Evolutionary conservation across 92 coral and sea anemone species (phyloP), one percentile per base, ranked within the genome.

Genomic region (Palythoa grandiflora): DNA sequence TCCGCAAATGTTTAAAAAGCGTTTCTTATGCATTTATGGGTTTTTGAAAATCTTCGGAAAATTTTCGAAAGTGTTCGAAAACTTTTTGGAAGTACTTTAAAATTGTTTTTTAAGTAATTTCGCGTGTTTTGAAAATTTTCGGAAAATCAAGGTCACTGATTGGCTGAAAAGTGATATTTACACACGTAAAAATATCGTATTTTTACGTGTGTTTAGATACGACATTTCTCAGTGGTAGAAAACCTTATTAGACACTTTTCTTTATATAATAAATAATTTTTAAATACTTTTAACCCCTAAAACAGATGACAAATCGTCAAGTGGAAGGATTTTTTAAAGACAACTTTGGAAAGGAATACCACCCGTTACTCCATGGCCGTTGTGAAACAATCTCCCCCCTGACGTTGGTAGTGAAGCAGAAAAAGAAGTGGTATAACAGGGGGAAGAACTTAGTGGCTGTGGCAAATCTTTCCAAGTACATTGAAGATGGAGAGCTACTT

Each of bases 261-360:
- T 28, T 28, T 28, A 28, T 28, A 28, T 28, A 28, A 28, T 28
- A 0, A 7, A 4, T 4, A 2, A 10, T 21, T 70, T 3, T 8
- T 35, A 8, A 71, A 10, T 5, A 17, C 10, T 66, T n/a, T 4
- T 35, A 71, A 12, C 53, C 16, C 54, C 68, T 8, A 52, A 14
- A 28, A 20, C 75, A 81, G 86, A 81, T 81, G 86, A 65, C 86
- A 17, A 71, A 11, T 2, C 61, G 48, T n/a, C 40, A 65, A 40
- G 38, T 81, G 38, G 75, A 81, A 68, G 75, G 66, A 63, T 81
- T 81, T 81, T 68, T 81, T 48, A 68, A 48, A 19, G 75, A 81
- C 57, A 81, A 81, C 76, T 81, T 81, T 47, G 86, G 86, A 12
- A 81, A 81, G 28, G 86, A 65, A 61, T 81, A 81, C 75, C 86